Base-by-base conservation (phyloP, 2,113 vertebrate genomes). In the Puma concolor region DNA sequence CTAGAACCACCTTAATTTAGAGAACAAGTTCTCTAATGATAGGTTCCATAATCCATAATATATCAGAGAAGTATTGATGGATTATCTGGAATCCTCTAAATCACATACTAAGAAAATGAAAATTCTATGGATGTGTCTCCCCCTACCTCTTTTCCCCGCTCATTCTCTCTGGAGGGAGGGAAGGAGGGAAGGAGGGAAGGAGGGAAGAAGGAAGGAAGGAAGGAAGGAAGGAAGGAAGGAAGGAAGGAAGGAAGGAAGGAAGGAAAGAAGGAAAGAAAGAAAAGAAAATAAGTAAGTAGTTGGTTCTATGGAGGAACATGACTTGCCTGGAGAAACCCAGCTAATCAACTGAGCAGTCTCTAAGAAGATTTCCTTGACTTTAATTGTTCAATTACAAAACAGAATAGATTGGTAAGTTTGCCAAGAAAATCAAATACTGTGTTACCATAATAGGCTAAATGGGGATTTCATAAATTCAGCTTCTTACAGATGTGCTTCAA, bases 351-450 rank as follows among this genome's bases (percentile, higher is more conserved):
- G 25, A 74, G 82, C 7, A 96, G 9, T 16, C 5, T 3, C 54
- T 72, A 63, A 48, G 48, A 95, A 77, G 29, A 89, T 77, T 72
- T 63, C 11, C 63, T 87, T 88, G 31, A 95, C 74, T 69, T 76
- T 33, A 88, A 79, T 3, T n/a, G 57, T 79, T 87, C 79, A 77
- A 50, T 95, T 82, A 72, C 5, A 31, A 94, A 85, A 76, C 29
- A 76, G 4, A 84, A 57, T 74, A 81, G 91, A 64, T 7, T 23
- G 7, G 0, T 88, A 66, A 71, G 13, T 63, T 91, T 74, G 57
- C 17, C 38, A 91, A 41, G 13, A 91, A 88, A 85, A 85, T 69
- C 38, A 93, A 87, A 94, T 25, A 80, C 11, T 57, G 2, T 86
- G 17, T 12, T 44, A 36, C 21, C 7, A 44, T 41, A 52, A 36